Evolutionary conservation across 2,113 vertebrate genomes (phyloP), one percentile per base, ranked within the genome.

Genomic region (Scytalopus superciliaris): DNA sequence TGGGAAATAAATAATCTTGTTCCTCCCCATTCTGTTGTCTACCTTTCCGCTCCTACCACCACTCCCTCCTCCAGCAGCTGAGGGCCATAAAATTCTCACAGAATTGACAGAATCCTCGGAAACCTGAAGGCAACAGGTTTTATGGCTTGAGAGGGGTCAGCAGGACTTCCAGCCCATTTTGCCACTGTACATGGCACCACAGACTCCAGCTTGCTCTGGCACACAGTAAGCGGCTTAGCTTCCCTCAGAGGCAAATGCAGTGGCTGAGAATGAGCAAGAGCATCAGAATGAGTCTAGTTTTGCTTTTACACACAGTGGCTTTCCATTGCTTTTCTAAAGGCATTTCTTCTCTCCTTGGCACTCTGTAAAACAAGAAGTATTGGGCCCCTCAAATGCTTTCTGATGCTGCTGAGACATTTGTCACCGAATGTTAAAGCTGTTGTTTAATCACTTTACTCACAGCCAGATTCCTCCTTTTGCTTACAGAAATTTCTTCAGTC

Each of bases 381-480:
- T 2, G 4, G 47, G 50, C 64, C 64, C 40, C 47, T 86, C 53
- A 52, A 83, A 75, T 37, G 53, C 45, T 82, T 94, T 93, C 56
- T 74, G 75, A 93, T 93, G 77, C 86, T 25, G 7, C 82, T 76
- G 40, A 93, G 84, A 87, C 63, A 74, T 91, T 97, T 96, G 90
- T 95, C 55, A 52, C 59, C 0, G 1, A 94, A 91, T 70, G 69
- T 92, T 96, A 77, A 93, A 90, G 55, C 80, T 97, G 92, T 97
- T 96, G 96, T 98, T 97, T 97, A 97, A 97, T 94, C 92, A 95
- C 96, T 92, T 91, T 13, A 31, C 76, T 96, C 92, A 78, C 95
- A 97, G 93, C 49, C 72, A 84, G 86, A 40, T 93, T 96, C 67
- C 30, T 94, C 44, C 63, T 91, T 89, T 77, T 93, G 72, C 79